A percentile compares a stretch with the other conserved stretches of the same genome.
Evolutionary conservation across 2,888 invertebrate genomes (phyloP).

Genomic region (Glyphotaelius pellucidus): DNA sequence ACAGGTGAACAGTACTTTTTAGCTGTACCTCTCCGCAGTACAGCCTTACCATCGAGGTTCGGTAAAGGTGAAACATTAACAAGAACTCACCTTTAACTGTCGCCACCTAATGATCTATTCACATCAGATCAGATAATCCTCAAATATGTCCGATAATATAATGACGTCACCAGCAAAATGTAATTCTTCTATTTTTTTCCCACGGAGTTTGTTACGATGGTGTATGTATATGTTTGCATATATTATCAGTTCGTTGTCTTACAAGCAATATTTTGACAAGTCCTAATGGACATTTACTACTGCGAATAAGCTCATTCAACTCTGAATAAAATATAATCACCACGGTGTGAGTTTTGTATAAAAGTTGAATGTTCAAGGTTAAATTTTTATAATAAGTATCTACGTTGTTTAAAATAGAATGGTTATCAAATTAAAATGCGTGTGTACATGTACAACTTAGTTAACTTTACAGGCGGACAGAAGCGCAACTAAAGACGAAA

Average conservation of each 20-base stretch:
- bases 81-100: constrained; percentile 7
- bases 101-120: background rate
- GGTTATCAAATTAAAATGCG: background rate
- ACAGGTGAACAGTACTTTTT: constrained; percentile 45
- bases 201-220: constrained; percentile 44
- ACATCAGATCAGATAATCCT: background rate
- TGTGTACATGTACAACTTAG: background rate
- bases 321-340: constrained; percentile 11
- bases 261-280: constrained; percentile 33
- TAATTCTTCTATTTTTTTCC: constrained; percentile 27
- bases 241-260: constrained; percentile 46
- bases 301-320: constrained; percentile 31
- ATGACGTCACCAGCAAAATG: background rate
- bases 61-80: constrained; percentile 8
- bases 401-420: constrained; percentile 10
- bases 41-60: background rate
- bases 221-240: constrained; percentile 39
- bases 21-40: background rate
- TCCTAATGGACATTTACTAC: background rate
- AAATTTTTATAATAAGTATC: background rate
- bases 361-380: constrained; percentile 21
- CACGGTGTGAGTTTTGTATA: background rate
- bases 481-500: background rate
- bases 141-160: background rate
- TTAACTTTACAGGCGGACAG: background rate